These are phyloP conservation scores for Stegodyphus dumicola DNA, from an alignment of 1,140 invertebrate genomes.

Conservation along the genomic window DNA sequence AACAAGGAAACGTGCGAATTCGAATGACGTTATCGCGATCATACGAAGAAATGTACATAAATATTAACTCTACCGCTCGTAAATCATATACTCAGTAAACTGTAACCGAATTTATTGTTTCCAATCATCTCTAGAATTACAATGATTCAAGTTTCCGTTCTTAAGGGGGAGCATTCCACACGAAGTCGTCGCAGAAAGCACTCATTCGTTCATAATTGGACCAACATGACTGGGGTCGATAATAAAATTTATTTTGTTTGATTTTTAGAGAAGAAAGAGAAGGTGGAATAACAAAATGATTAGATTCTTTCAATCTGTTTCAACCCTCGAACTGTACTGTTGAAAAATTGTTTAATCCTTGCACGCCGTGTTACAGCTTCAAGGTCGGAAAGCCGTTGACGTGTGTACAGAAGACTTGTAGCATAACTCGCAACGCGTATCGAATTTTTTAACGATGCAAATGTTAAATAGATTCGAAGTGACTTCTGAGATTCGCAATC, in stretches of 20 bases:
- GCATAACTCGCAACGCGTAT: no score
- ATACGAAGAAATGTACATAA: neutral
- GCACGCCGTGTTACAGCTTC: neutral
- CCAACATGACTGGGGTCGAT: constrained; percentile 33
- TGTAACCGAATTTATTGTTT: constrained; percentile 22
- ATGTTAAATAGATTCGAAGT: neutral
- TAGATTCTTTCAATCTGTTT: constrained; percentile 27
- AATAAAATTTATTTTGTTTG: neutral
- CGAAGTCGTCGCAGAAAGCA: neutral
- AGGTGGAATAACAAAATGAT: constrained; percentile 45
- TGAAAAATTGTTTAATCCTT: constrained; percentile 43
- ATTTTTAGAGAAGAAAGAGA: neutral
- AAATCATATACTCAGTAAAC: constrained; percentile 31
- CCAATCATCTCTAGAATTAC: constrained; percentile 30
- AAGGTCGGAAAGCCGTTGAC: constrained; percentile 24
- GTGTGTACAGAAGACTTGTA: neutral
- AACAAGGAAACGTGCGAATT: no score
- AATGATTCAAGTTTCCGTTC: constrained; percentile 51
- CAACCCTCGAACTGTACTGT: constrained; percentile 16
- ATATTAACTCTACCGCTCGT: constrained; percentile 16
- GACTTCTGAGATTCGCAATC: no score
- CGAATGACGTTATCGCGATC: no score
- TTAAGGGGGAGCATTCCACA: constrained; percentile 7
- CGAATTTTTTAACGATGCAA: neutral
- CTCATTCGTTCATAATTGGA: constrained; percentile 53